phyloP scores from a whole-genome alignment of 2,113 vertebrate genomes.

The Rattus rattus region DNA sequence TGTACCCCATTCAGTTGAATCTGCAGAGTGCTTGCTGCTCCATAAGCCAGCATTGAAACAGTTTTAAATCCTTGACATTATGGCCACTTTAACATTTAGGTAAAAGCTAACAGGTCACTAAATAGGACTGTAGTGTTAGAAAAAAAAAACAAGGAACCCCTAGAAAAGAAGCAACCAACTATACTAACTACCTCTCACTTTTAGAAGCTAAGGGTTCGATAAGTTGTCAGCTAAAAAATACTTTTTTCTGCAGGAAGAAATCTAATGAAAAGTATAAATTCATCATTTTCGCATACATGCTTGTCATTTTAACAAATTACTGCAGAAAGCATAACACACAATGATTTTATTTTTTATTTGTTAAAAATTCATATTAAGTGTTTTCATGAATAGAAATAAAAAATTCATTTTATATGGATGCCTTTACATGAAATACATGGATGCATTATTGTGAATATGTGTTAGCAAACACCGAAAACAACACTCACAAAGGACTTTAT shows the following conservation, averaged over 20 bases:
- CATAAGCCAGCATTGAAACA: slow-evolving; percentile 12
- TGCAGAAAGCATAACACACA: background rate
- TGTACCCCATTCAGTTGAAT: slow-evolving; percentile 35
- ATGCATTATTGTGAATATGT: background rate
- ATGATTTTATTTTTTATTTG: background rate
- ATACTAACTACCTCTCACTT: background rate
- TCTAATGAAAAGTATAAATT: background rate
- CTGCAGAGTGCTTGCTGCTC: background rate
- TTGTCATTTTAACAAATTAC: background rate
- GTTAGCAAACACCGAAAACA: background rate
- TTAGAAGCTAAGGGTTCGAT: background rate
- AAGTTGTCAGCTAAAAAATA: background rate
- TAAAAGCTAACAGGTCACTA: background rate
- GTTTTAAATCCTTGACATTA: background rate
- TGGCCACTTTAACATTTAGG: background rate
- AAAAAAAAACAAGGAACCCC: background rate
- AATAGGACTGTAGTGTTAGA: background rate
- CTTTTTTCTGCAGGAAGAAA: background rate
- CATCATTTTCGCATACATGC: background rate
- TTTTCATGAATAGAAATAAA: background rate
- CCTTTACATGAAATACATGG: background rate
- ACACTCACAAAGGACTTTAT: background rate
- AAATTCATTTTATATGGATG: background rate
- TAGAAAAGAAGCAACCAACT: background rate
- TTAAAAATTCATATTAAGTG: background rate